Base-by-base conservation (phyloP, 1,140 invertebrate species). In the Leptonema lineaticorne region DNA sequence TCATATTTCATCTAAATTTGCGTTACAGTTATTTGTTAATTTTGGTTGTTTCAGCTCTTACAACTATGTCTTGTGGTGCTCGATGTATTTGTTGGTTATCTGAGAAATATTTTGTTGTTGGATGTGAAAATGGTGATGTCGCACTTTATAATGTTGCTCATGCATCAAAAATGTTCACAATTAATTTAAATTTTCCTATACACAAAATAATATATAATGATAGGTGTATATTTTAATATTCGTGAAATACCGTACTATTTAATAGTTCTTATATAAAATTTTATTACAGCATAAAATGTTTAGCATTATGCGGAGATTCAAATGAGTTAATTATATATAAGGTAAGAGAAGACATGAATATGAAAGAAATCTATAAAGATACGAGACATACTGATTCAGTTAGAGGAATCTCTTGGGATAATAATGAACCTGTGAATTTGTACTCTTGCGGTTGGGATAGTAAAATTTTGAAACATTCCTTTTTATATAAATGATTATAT, bases 241-340 rank as follows among this genome's bases (percentile, higher is more conserved):
- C 53, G 59, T 37, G 16, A 56, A 59, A 59, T 28, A 48, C 18
- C 26, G 20, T 67, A n/a, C n/a, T 29, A 68, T 64, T 8, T 37
- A 66, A 2, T 41, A 41, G 11, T 14, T 60, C 18, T 50, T 62
- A 62, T 18, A 37, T 2, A n/a, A n/a, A 20, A 24, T 22, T 20
- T 50, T 11, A 33, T 80, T 79, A 16, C 72, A 82, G 80, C 57
- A 73, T 69, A 6, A 72, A 77, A 20, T 75, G 75, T 68, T 62
- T 82, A 45, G 79, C 78, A 48, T 75, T 82, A 5, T 80, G 78
- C 60, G 79, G 80, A 75, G 81, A 82, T 72, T 81, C 81, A 67
- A 81, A 76, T 73, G 78, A 75, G 50, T 74, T 82, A 18, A 75
- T 77, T 24, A 78, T 81, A 2, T 81, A 76, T 69, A 72, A 76